phyloP scores from a whole-genome alignment of 64 coral and sea anemone species.

The Montipora foliosa region DNA sequence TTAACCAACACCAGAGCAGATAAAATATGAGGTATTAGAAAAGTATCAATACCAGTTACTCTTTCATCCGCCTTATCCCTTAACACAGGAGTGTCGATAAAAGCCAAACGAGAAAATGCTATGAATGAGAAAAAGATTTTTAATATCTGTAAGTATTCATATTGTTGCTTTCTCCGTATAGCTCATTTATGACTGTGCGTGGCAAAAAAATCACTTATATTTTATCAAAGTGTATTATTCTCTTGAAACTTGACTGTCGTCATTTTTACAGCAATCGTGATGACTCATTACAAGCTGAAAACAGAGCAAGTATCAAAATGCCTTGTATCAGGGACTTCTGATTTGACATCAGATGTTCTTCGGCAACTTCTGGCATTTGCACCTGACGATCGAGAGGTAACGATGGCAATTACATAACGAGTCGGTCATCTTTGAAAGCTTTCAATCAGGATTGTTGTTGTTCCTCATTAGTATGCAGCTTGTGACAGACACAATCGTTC shows the following conservation, averaged over 20 bases:
- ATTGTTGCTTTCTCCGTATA: background rate
- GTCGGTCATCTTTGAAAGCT: background rate
- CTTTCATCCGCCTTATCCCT: background rate
- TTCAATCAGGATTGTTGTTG: background rate
- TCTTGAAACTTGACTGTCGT: background rate
- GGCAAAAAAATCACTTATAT: background rate
- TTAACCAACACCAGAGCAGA: background rate
- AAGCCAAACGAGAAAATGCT: conserved; percentile 35
- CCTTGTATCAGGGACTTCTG: background rate
- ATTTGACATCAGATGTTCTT: conserved; percentile 8
- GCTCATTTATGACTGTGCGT: background rate
- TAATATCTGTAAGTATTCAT: conserved; percentile 31
- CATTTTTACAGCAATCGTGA: conserved; percentile 24
- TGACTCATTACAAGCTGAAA: conserved; percentile 43
- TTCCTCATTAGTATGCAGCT: background rate
- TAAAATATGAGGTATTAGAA: background rate
- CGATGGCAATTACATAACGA: background rate
- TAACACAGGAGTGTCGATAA: background rate
- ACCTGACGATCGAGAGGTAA: conserved; percentile 46
- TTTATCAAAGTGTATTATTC: background rate
- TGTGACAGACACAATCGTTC: background rate
- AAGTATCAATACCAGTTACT: background rate
- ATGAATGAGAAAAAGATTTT: conserved; percentile 41
- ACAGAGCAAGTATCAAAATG: background rate
- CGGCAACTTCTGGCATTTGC: conserved; percentile 23